These are phyloP conservation scores for Acridotheres tristis DNA, from an alignment of 2,797 vertebrate genomes.

Conservation along the genomic window DNA sequence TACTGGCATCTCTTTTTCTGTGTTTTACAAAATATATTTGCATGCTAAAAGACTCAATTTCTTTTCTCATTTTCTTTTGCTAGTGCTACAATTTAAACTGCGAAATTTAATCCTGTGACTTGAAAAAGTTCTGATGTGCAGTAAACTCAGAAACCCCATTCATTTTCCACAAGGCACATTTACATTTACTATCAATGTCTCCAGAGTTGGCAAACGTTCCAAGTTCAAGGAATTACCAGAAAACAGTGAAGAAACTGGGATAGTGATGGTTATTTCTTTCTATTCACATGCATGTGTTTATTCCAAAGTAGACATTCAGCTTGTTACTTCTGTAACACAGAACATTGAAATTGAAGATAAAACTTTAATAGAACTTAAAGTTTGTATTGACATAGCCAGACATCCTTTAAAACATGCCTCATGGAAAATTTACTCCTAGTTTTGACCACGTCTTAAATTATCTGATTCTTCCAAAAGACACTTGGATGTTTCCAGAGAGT, in stretches of 20 bases:
- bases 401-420: neutral
- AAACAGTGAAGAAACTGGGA: neutral
- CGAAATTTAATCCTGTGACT: conserved; percentile 1
- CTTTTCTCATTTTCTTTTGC: neutral
- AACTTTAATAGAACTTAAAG: neutral
- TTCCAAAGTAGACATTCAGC: neutral
- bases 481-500: neutral
- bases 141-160: neutral
- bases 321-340: neutral
- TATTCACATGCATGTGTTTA: neutral
- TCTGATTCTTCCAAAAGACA: conserved; percentile 5
- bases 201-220: neutral
- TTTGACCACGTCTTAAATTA: neutral
- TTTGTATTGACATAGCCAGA: neutral
- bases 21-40: neutral
- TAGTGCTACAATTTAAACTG: neutral
- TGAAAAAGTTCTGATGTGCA: neutral
- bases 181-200: neutral
- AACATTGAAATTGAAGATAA: neutral
- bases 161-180: neutral
- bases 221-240: neutral
- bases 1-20: neutral
- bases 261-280: neutral
- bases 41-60: neutral
- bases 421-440: neutral